Base-by-base conservation (phyloP, 1,140 invertebrate genomes). In the Drosophila lacertosa region DNA sequence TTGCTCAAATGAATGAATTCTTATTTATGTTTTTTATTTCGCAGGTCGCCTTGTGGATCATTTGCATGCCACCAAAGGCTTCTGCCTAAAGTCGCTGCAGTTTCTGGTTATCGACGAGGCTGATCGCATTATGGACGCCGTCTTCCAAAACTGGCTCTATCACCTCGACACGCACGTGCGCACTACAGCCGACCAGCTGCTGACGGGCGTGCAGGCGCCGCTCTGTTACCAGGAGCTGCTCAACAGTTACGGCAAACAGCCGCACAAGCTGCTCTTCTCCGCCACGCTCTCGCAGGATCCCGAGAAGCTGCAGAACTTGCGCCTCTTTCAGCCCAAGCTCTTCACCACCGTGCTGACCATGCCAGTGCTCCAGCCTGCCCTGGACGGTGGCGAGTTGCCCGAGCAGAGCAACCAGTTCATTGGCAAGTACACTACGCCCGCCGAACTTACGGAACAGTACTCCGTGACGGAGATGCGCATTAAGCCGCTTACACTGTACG, bases 51-150 rank as follows among this genome's bases (percentile, higher is more conserved):
- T 99, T 24, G 95, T 99, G 5, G 97, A 99, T 92, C 98, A 99
- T 92, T 93, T 99, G 55, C 94, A 95, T 91, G 94, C 94, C 58
- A 98, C 97, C 1, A 91, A 94, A 79, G 97, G 97, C n/a, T 98
- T 99, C 91, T 94, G 94, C 70, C 92, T 99, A 11, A 93, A 94
- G 74, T 90, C 94, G 77, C 92, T 99, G 0, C 93, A 95, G 89
- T 99, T 96, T 92, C 92, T 99, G 48, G 95, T 99, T 1, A 96
- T 99, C 54, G 98, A 99, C 92, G 98, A 99, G 93, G 98, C 98
- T 9, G 98, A 99, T 92, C 93, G 97, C 71, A 95, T 98, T 67
- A 95, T 98, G 92, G 97, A 98, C 75, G 96, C 97, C 79, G 93
- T 98, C 16, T 95, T 98, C 91, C 95, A 97, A 81, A 95, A 98